These are phyloP conservation scores for Oryzias javanicus DNA, from an alignment of 2,113 vertebrate genomes.

Conservation along the genomic window DNA sequence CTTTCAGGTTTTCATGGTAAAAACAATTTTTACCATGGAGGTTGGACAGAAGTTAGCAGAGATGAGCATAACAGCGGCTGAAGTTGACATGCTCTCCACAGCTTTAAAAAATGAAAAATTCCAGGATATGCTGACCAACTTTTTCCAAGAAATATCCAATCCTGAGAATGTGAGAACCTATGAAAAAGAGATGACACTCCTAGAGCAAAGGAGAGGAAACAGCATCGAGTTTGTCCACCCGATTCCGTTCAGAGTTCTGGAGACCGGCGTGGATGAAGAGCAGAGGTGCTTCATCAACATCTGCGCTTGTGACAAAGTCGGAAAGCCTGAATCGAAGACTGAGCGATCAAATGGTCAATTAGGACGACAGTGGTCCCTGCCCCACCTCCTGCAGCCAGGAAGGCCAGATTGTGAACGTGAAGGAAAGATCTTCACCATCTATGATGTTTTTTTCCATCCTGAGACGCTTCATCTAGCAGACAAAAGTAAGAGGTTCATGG, in stretches of 20 bases:
- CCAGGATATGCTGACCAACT: constrained; percentile 79
- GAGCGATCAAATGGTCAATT: constrained; percentile 49
- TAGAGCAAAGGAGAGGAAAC: constrained; percentile 87
- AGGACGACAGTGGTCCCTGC: constrained; percentile 82
- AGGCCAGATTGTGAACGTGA: constrained; percentile 72
- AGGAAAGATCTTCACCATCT: constrained; percentile 74
- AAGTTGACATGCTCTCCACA: constrained; percentile 72
- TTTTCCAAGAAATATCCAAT: constrained; percentile 81
- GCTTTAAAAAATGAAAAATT: constrained; percentile 87
- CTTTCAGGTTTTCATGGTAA: not conserved
- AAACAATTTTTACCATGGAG: constrained; percentile 47
- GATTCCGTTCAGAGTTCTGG: constrained; percentile 79
- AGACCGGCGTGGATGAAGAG: constrained; percentile 78
- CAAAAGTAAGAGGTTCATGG: constrained; percentile 75
- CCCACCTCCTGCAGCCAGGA: constrained; percentile 82
- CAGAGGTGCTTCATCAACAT: constrained; percentile 88
- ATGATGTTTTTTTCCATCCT: constrained; percentile 90
- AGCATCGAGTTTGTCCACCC: constrained; percentile 85
- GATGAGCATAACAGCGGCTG: constrained; percentile 82
- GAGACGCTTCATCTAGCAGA: constrained; percentile 80
- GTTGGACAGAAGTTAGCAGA: constrained; percentile 69
- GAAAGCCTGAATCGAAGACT: constrained; percentile 58
- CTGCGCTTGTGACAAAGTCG: constrained; percentile 79
- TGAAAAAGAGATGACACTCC: constrained; percentile 82
- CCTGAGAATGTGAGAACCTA: constrained; percentile 82